Conservation (phyloP, 2,797 vertebrate species). For the Decapterus maruadsi region DNA sequence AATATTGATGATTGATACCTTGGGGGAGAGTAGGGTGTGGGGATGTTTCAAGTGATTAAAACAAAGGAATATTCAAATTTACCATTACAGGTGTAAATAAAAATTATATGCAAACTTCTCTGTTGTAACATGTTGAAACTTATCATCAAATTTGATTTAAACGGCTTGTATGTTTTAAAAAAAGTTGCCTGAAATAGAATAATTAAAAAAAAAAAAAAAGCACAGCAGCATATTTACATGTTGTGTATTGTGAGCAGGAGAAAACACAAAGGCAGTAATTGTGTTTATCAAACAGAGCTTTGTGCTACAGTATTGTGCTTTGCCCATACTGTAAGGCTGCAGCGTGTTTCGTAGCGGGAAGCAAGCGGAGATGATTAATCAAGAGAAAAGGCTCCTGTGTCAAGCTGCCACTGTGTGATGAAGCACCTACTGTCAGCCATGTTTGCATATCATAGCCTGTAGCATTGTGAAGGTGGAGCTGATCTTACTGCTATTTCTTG, state of each 20-base stretch:
- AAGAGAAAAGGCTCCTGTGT: constrained; percentile 70
- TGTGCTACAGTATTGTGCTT: constrained; percentile 36
- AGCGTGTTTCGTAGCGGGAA: constrained; percentile 41
- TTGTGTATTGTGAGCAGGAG: not conserved
- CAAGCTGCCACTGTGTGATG: constrained; percentile 75
- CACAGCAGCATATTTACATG: constrained; percentile 10
- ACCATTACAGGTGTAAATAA: constrained; percentile 11
- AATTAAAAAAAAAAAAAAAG: not conserved
- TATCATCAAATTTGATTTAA: constrained; percentile 3
- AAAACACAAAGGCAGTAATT: not conserved
- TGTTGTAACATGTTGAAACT: constrained; percentile 6
- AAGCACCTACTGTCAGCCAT: constrained; percentile 79
- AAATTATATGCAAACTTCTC: constrained; percentile 33
- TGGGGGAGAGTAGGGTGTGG: too few relatives aligned
- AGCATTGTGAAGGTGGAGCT: constrained; percentile 79
- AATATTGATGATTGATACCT: too few relatives aligned
- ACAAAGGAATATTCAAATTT: too few relatives aligned
- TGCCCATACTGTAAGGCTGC: constrained; percentile 36
- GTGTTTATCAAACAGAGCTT: constrained; percentile 40
- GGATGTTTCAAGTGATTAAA: too few relatives aligned
- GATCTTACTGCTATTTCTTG: constrained; percentile 77
- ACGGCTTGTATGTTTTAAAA: constrained; percentile 17
- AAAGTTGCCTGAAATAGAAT: constrained; percentile 23
- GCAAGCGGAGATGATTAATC: constrained; percentile 72
- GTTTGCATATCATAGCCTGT: constrained; percentile 77